Conservation (phyloP, 1,140 invertebrate genomes). For the Coenobita brevimanus region DNA sequence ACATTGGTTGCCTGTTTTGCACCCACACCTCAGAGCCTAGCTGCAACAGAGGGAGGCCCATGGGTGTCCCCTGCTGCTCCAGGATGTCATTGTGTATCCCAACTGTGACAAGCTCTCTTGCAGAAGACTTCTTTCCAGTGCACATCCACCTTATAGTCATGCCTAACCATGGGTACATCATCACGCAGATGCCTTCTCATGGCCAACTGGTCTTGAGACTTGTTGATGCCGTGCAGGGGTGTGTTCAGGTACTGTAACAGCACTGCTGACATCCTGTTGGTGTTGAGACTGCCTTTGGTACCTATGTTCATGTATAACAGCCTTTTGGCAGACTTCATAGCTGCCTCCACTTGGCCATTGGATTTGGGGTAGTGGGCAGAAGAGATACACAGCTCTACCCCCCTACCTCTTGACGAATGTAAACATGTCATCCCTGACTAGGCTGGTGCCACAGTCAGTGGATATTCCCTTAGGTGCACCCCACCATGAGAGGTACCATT, state of each 20-base stretch:
- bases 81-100: not conserved
- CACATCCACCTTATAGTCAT: not conserved
- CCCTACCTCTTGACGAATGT: not conserved
- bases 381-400: not conserved
- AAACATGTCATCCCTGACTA: not conserved
- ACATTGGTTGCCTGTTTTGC: not conserved
- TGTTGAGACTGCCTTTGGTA: not conserved
- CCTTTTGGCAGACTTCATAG: slow-evolving; percentile 14
- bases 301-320: not conserved
- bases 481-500: not conserved
- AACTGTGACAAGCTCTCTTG: not conserved
- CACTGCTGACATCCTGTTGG: not conserved
- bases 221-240: not conserved
- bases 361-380: slow-evolving; percentile 14
- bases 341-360: not conserved
- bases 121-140: not conserved
- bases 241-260: slow-evolving; percentile 19
- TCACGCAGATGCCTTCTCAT: not conserved
- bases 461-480: not conserved
- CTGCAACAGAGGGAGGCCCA: not conserved
- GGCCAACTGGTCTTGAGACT: not conserved
- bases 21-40: not conserved
- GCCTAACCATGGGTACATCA: not conserved
- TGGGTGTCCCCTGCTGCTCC: not conserved
- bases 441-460: not conserved